Conservation (phyloP, 2,888 invertebrate genomes). For the Lasiommata megera region DNA sequence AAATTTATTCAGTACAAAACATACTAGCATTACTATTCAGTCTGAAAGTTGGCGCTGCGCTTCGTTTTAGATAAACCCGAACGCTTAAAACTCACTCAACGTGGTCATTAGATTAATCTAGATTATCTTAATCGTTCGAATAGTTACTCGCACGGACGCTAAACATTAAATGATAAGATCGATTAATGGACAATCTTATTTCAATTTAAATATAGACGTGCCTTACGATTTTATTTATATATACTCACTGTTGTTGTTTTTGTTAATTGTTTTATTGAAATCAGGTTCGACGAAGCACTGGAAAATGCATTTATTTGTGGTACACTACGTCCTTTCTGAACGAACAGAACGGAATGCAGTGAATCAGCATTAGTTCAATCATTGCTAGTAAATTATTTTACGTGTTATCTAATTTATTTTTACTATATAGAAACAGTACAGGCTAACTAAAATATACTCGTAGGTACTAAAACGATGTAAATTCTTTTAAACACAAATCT, state of each 20-base stretch:
- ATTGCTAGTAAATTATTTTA: constrained; percentile 44
- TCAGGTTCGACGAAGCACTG: constrained; percentile 53
- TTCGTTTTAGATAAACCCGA: not conserved
- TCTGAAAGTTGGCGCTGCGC: too few relatives aligned
- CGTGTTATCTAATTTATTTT: constrained; percentile 33
- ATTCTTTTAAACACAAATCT: too few relatives aligned
- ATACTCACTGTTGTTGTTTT: constrained; percentile 49
- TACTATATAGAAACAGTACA: constrained; percentile 27
- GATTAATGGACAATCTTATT: constrained; percentile 57
- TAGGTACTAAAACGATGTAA: too few relatives aligned
- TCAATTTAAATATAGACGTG: constrained; percentile 77
- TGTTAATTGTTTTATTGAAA: constrained; percentile 48
- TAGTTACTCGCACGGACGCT: constrained; percentile 42
- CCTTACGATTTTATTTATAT: constrained; percentile 78
- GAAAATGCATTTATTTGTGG: constrained; percentile 71
- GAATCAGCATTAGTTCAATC: constrained; percentile 49
- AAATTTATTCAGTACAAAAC: too few relatives aligned
- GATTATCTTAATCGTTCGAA: constrained; percentile 5
- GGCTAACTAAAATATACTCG: constrained; percentile 18
- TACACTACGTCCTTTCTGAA: constrained; percentile 53
- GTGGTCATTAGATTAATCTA: constrained; percentile 12
- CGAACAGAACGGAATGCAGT: constrained; percentile 46
- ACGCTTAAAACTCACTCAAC: not conserved
- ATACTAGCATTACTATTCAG: too few relatives aligned
- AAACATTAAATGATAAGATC: constrained; percentile 56